Evolutionary conservation across 2,797 vertebrate genomes (phyloP).

Genomic region (Lophotriccus pileatus): DNA sequence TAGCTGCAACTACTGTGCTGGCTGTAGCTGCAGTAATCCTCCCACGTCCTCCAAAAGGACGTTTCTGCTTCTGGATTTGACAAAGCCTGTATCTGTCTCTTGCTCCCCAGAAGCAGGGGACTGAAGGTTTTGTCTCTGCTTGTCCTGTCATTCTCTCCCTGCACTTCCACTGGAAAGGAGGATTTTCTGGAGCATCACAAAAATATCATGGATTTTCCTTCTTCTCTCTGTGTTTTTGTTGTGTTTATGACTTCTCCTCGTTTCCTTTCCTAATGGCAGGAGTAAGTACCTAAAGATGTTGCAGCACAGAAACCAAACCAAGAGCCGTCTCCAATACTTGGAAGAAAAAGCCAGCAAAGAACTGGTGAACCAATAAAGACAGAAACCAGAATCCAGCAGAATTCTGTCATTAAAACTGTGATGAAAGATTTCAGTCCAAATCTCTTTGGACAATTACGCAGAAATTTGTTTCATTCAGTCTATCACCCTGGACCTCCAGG

Average conservation of each 20-base stretch:
- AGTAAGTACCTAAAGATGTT: accelerated
- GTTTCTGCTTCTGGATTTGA: neutral
- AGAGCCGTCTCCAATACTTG: neutral
- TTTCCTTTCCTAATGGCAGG: neutral
- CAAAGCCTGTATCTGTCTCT: neutral
- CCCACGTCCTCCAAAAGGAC: neutral
- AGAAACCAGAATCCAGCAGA: neutral
- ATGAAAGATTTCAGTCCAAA: neutral
- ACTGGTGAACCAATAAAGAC: neutral
- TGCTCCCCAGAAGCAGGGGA: neutral
- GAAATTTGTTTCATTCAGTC: neutral
- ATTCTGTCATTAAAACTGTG: neutral
- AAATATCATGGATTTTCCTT: neutral
- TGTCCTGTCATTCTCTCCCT: neutral
- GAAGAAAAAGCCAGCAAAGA: neutral
- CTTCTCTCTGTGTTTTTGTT: neutral
- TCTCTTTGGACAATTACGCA: neutral
- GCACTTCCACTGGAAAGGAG: neutral
- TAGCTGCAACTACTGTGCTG: neutral
- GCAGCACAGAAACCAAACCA: neutral
- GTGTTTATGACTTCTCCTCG: neutral
- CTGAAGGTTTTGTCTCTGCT: neutral
- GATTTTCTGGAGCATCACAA: neutral
- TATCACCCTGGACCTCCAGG: neutral
- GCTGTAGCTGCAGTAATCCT: neutral